Evolutionary conservation across 2,113 vertebrate species (phyloP).

Genomic region (Phodopus roborovskii): DNA sequence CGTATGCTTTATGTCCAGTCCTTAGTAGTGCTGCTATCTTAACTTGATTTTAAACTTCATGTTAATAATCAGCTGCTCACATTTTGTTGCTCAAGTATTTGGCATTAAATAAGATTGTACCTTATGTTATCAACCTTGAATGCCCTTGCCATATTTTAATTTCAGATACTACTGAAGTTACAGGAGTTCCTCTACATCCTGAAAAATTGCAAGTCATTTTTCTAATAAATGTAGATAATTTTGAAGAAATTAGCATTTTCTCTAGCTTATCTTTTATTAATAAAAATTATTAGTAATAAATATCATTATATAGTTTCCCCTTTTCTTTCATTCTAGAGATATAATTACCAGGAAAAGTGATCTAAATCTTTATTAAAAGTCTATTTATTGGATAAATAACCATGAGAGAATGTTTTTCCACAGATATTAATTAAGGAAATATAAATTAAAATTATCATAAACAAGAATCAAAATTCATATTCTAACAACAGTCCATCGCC

Average conservation of each 20-base stretch:
- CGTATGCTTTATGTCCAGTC: conserved; percentile 67
- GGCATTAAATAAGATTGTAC: not conserved
- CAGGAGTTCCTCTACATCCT: not conserved
- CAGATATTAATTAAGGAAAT: not conserved
- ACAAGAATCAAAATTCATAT: not conserved
- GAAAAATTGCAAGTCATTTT: not conserved
- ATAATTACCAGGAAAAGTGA: not conserved
- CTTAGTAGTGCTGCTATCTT: conserved; percentile 32
- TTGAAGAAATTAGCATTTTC: not conserved
- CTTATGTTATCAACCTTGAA: conserved; percentile 7
- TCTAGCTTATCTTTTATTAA: not conserved
- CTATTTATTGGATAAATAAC: not conserved
- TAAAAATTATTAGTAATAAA: not conserved
- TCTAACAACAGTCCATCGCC: not conserved
- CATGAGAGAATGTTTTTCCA: not conserved
- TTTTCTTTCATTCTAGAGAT: not conserved
- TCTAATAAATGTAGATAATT: not conserved
- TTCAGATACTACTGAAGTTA: not conserved
- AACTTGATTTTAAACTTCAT: conserved; percentile 55
- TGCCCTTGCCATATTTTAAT: not conserved
- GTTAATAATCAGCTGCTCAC: conserved; percentile 16
- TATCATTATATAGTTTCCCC: not conserved
- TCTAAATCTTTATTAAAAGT: not conserved
- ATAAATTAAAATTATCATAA: not conserved
- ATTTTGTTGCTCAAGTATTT: conserved; percentile 7